Percentiles rank a stretch among this genome's conserved stretches.
These are phyloP conservation scores for Microplitis deprimator DNA, from an alignment of 2,888 invertebrate species.

Conservation along the genomic window DNA sequence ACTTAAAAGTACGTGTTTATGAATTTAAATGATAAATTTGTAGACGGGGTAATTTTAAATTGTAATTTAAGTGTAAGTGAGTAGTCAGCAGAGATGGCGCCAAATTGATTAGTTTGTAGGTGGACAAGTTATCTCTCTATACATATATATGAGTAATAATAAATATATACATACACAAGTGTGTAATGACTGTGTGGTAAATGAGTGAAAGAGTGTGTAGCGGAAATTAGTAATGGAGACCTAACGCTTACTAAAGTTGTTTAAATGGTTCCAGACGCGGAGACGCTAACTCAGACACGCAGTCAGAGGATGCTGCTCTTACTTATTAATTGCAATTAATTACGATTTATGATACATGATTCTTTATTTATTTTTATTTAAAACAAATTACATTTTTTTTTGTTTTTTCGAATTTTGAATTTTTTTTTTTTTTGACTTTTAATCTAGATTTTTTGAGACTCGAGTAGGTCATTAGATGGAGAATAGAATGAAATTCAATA, in stretches of 20 bases:
- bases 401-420: not conserved
- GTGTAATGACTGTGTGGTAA: conserved; percentile 19
- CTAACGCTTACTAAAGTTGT: conserved; percentile 59
- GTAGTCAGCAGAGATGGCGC: conserved; percentile 71
- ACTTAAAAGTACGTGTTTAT: not conserved
- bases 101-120: conserved; percentile 72
- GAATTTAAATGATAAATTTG: conserved; percentile 3
- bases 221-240: conserved; percentile 70
- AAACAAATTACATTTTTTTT: not conserved
- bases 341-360: not conserved
- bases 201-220: conserved; percentile 24
- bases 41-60: conserved; percentile 43
- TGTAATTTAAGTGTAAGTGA: conserved; percentile 62
- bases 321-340: not conserved
- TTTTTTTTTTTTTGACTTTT: not conserved
- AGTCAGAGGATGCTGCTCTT: conserved; percentile 21
- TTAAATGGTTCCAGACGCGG: conserved; percentile 20
- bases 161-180: not conserved
- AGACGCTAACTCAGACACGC: conserved; percentile 9
- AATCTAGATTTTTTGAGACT: no score
- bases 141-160: conserved; percentile 48
- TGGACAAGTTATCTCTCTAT: conserved; percentile 69
- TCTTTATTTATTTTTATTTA: not conserved
- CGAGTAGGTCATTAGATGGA: no score
- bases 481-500: no score